These are phyloP conservation scores for Colletes gigas DNA, from an alignment of 1,140 invertebrate species.

Conservation along the genomic window DNA sequence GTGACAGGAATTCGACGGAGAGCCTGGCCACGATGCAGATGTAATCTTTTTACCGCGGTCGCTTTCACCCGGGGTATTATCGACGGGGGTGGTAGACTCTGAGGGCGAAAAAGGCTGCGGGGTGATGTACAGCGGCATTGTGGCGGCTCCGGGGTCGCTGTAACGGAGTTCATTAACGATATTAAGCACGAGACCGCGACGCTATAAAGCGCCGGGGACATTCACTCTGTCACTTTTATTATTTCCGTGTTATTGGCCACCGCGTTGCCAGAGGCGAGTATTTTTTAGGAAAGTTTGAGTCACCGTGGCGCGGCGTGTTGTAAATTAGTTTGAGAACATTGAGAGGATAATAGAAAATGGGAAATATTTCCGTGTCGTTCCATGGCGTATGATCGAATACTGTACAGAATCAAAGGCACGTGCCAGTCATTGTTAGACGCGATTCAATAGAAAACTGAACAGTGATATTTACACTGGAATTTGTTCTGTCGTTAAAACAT, in stretches of 20 bases:
- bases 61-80: slow-evolving; percentile 43
- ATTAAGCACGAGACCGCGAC: slow-evolving; percentile 51
- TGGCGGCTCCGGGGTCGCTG: slow-evolving; percentile 30
- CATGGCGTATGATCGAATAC: too few species aligned
- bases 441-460: too few species aligned
- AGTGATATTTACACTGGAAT: too few species aligned
- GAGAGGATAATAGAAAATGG: too few species aligned
- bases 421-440: too few species aligned
- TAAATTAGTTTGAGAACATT: not conserved
- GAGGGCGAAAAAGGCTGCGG: slow-evolving; percentile 50
- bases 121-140: slow-evolving; percentile 39
- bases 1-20: not conserved
- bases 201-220: slow-evolving; percentile 29
- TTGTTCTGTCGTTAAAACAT: too few species aligned
- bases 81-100: slow-evolving; percentile 31
- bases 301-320: not conserved
- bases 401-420: too few species aligned
- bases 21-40: slow-evolving; percentile 16
- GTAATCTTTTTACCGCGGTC: slow-evolving; percentile 41
- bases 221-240: slow-evolving; percentile 41
- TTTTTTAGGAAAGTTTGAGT: slow-evolving; percentile 6
- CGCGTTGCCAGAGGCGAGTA: not conserved
- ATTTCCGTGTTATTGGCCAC: slow-evolving; percentile 14
- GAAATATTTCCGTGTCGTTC: too few species aligned
- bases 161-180: slow-evolving; percentile 62